Evolutionary conservation across 2,888 invertebrate genomes (phyloP).

Genomic region (Epinotia brunnichana): DNA sequence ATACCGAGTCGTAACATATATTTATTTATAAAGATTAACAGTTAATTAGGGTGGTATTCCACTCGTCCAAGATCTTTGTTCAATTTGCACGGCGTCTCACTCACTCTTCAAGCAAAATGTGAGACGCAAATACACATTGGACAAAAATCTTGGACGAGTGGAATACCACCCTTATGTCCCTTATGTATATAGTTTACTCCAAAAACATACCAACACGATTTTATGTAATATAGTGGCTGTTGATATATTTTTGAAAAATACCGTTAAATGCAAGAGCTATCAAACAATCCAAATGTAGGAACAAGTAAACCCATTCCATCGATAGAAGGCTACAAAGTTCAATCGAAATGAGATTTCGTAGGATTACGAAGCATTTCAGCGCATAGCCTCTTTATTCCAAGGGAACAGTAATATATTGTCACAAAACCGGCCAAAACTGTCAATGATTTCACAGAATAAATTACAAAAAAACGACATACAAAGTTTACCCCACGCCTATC

Average conservation of each 20-base stretch:
- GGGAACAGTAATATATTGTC: constrained; percentile 48
- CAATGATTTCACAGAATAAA: constrained; percentile 39
- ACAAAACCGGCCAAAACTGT: constrained; percentile 49
- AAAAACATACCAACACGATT: constrained; percentile 35
- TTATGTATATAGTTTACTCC: constrained; percentile 27
- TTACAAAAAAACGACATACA: constrained; percentile 50
- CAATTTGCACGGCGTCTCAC: too few relatives aligned
- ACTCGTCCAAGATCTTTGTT: too few relatives aligned
- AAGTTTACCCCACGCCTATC: constrained; percentile 52
- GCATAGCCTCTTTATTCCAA: constrained; percentile 47
- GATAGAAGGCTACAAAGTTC: background rate
- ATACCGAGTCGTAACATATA: constrained; percentile 32
- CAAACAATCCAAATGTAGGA: constrained; percentile 22
- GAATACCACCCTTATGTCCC: too few relatives aligned
- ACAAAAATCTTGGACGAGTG: too few relatives aligned
- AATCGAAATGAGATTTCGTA: constrained; percentile 20
- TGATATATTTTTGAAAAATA: constrained; percentile 29
- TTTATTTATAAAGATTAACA: constrained; percentile 36
- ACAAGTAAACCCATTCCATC: constrained; percentile 13
- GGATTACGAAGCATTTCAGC: constrained; percentile 25
- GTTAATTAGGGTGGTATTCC: too few relatives aligned
- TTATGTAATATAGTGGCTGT: constrained; percentile 18
- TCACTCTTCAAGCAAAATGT: too few relatives aligned
- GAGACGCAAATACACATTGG: too few relatives aligned
- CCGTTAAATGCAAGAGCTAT: constrained; percentile 35